These are phyloP conservation scores for Platygyra sinensis DNA, from an alignment of 64 coral and sea anemone species.

Conservation along the genomic window DNA sequence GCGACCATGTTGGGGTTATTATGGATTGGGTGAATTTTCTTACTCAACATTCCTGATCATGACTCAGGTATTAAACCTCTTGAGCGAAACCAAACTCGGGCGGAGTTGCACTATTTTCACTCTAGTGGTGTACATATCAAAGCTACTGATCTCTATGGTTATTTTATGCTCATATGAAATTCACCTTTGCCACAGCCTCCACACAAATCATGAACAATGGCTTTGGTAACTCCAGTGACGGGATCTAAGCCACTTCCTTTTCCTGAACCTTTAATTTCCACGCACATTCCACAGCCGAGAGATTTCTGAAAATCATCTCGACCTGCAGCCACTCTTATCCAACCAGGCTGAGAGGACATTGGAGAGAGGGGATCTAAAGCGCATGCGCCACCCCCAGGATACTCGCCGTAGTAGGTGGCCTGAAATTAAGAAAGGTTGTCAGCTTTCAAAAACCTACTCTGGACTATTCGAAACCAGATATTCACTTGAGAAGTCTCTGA, in stretches of 20 bases:
- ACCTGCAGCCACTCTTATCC: conserved; percentile 82
- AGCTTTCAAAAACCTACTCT: background rate
- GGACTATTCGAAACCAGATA: background rate
- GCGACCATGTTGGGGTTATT: too few relatives aligned
- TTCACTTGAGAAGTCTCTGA: background rate
- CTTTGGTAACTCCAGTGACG: conserved; percentile 73
- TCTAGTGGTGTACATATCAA: too few relatives aligned
- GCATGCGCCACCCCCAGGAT: conserved; percentile 86
- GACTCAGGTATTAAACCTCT: too few relatives aligned
- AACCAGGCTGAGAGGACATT: conserved; percentile 77
- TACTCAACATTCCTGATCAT: too few relatives aligned
- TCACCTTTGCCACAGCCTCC: conserved; percentile 71
- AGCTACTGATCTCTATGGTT: too few relatives aligned
- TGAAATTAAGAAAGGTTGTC: background rate
- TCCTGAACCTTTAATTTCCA: conserved; percentile 78
- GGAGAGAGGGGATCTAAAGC: conserved; percentile 77
- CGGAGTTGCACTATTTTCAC: background rate
- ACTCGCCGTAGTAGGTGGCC: conserved; percentile 81
- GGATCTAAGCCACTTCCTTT: conserved; percentile 74
- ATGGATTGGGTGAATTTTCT: too few relatives aligned
- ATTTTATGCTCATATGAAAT: background rate
- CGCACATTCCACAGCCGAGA: conserved; percentile 95
- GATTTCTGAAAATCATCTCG: conserved; percentile 70
- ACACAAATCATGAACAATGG: conserved; percentile 75
- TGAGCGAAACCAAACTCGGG: too few relatives aligned